phyloP scores from a whole-genome alignment of 2,113 vertebrate species.

The Abramis brama region DNA sequence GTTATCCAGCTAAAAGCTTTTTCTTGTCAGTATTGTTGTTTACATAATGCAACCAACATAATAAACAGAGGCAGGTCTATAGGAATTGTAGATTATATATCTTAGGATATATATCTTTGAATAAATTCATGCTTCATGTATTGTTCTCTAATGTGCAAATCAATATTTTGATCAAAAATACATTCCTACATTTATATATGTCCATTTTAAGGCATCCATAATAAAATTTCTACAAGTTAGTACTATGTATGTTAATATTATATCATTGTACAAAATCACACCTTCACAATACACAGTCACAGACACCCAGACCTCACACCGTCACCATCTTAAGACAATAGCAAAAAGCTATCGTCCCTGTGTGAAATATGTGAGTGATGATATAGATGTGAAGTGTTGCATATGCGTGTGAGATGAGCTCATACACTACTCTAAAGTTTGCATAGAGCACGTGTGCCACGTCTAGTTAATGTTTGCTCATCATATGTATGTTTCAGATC shows the following conservation, averaged over 20 bases:
- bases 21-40: background rate
- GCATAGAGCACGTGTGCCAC: background rate
- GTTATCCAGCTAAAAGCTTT: background rate
- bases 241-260: background rate
- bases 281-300: constrained; percentile 14
- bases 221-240: background rate
- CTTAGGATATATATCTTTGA: background rate
- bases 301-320: constrained; percentile 19
- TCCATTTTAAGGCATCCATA: background rate
- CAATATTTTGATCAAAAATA: background rate
- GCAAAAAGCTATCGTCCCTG: background rate
- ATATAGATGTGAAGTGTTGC: constrained; percentile 15
- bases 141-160: background rate
- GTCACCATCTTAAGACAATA: constrained; percentile 1
- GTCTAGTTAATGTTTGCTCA: background rate
- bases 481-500: constrained; percentile 75
- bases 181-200: background rate
- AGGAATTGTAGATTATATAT: no score
- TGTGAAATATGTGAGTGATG: constrained; percentile 43
- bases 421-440: background rate
- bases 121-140: background rate
- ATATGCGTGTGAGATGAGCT: background rate
- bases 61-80: background rate
- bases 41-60: background rate
- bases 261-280: constrained; percentile 14